phyloP scores from a whole-genome alignment of 2,888 invertebrate species.

The Prosopocoilus inquinatus region DNA sequence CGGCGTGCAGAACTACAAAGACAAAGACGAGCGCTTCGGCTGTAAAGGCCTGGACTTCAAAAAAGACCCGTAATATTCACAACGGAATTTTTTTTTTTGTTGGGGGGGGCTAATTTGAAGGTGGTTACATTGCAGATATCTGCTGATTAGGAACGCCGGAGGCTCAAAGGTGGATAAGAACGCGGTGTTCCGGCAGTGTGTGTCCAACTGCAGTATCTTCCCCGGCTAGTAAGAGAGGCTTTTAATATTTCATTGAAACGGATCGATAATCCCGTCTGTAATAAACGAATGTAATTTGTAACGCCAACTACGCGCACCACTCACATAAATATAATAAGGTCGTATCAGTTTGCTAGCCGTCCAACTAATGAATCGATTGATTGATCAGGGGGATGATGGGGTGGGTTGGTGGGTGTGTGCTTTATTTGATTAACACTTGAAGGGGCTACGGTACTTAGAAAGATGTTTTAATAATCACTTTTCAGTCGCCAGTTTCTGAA shows the following conservation, averaged over 20 bases:
- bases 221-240: constrained; percentile 37
- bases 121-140: constrained; percentile 5
- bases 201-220: constrained; percentile 40
- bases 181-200: constrained; percentile 41
- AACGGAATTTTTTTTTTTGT: not conserved
- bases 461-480: constrained; percentile 22
- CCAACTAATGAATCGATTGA: not conserved
- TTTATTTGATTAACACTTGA: not conserved
- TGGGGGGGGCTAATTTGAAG: not conserved
- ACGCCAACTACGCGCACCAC: not conserved
- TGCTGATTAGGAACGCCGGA: constrained; percentile 32
- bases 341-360: not conserved
- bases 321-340: too few species aligned
- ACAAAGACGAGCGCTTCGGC: constrained; percentile 39
- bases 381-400: not conserved
- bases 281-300: not conserved
- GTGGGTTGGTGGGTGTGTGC: too few species aligned
- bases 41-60: constrained; percentile 52
- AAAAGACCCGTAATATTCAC: constrained; percentile 38
- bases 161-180: constrained; percentile 23
- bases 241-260: not conserved
- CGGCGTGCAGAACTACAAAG: constrained; percentile 51
- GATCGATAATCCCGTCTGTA: constrained; percentile 7
- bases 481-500: constrained; percentile 54
- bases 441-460: not conserved